phyloP scores from a whole-genome alignment of 1,140 invertebrate species.

The Lethocerus indicus region DNA sequence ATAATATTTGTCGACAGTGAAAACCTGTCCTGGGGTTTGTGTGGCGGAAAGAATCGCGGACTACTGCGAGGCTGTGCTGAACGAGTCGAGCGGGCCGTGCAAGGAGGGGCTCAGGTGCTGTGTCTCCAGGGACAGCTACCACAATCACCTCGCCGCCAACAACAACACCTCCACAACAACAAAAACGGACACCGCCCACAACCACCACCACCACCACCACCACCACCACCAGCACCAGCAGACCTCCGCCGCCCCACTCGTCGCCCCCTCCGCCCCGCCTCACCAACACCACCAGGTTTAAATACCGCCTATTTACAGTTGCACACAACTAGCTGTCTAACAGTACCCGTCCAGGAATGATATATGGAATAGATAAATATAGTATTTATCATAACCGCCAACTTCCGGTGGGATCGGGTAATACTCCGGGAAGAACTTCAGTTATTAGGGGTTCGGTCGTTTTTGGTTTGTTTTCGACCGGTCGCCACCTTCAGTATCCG shows the following conservation, averaged over 20 bases:
- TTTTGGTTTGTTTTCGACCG: too few species aligned
- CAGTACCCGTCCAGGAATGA: too few species aligned
- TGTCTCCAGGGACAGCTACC: constrained; percentile 52
- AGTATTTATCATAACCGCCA: too few species aligned
- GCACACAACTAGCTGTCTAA: too few species aligned
- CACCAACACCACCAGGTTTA: too few species aligned
- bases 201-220: constrained; percentile 16
- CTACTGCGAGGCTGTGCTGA: constrained; percentile 71
- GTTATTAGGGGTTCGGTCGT: too few species aligned
- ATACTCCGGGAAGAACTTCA: too few species aligned
- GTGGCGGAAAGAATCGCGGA: constrained; percentile 59
- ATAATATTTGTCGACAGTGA: constrained; percentile 27
- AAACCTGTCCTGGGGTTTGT: constrained; percentile 61
- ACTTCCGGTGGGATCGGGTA: too few species aligned
- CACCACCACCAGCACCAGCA: constrained; percentile 9
- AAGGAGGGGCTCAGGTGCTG: constrained; percentile 53
- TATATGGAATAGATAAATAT: too few species aligned
- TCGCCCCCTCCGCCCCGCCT: constrained; percentile 18
- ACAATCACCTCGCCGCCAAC: constrained; percentile 41
- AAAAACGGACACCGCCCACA: constrained; percentile 8
- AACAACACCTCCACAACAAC: constrained; percentile 27
- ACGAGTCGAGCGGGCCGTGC: constrained; percentile 34
- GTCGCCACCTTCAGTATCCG: too few species aligned
- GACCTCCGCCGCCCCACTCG: constrained; percentile 12
- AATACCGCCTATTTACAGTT: too few species aligned